These are phyloP conservation scores for Dioctria rufipes DNA, from an alignment of 2,888 invertebrate genomes.

Conservation along the genomic window DNA sequence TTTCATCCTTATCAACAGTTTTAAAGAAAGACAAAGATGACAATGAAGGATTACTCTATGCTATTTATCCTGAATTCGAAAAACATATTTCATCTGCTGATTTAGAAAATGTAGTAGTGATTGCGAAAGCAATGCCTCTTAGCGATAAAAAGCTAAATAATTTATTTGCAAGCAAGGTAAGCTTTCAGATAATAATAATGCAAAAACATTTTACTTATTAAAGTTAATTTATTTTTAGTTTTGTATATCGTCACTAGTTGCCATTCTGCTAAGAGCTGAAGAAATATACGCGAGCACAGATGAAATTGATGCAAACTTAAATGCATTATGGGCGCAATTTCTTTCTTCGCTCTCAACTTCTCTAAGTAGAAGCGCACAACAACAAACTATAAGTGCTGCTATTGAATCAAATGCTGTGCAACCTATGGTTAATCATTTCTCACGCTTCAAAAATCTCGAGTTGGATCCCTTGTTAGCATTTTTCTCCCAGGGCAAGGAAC, in stretches of 20 bases:
- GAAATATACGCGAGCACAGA: constrained; percentile 64
- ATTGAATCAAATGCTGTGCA: constrained; percentile 70
- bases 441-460: constrained; percentile 69
- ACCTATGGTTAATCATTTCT: constrained; percentile 69
- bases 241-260: constrained; percentile 69
- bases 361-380: constrained; percentile 68
- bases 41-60: constrained; percentile 67
- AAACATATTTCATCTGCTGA: constrained; percentile 68
- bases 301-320: constrained; percentile 62
- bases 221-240: constrained; percentile 64
- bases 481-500: constrained; percentile 62
- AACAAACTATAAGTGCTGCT: constrained; percentile 69
- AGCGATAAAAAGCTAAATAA: constrained; percentile 68
- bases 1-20: constrained; percentile 68
- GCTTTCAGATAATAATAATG: constrained; percentile 54
- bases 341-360: constrained; percentile 68
- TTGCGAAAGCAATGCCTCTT: constrained; percentile 66
- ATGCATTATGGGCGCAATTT: constrained; percentile 68
- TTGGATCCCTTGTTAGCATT: constrained; percentile 69
- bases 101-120: constrained; percentile 67
- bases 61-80: constrained; percentile 69
- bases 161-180: constrained; percentile 70
- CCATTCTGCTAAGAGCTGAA: constrained; percentile 68
- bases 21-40: constrained; percentile 71
- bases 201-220: not conserved